Evolutionary conservation across 2,888 invertebrate species (phyloP).

Genomic region (Eristalinus sepulchralis): DNA sequence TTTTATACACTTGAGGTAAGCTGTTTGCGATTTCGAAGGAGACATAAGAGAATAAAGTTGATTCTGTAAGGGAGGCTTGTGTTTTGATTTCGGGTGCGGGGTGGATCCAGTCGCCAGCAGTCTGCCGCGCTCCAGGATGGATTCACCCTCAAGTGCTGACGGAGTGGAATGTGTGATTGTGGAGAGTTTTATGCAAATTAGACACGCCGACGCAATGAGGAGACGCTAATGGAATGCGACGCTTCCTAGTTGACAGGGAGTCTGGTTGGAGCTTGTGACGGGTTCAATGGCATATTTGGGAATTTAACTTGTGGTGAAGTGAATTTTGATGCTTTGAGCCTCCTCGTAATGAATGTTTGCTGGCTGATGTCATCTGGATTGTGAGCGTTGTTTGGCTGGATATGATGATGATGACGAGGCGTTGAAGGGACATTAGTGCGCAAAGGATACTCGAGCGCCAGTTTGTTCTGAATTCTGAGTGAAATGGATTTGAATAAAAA

Average conservation of each 20-base stretch:
- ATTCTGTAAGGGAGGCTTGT: not conserved
- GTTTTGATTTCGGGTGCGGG: not conserved
- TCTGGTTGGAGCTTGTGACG: not conserved
- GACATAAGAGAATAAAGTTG: not conserved
- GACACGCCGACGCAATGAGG: not conserved
- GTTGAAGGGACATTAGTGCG: too few relatives aligned
- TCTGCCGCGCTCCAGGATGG: not conserved
- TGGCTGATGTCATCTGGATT: too few relatives aligned
- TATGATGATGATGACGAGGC: too few relatives aligned
- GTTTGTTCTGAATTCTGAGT: too few relatives aligned
- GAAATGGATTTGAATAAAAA: too few relatives aligned
- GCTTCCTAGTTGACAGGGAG: not conserved
- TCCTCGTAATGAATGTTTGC: too few relatives aligned
- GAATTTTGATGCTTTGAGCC: too few relatives aligned
- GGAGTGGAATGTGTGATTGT: not conserved
- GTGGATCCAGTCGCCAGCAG: not conserved
- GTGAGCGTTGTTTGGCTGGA: too few relatives aligned
- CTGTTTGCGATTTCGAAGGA: conserved; percentile 36
- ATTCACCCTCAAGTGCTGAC: not conserved
- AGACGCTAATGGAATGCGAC: not conserved
- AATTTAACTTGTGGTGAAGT: too few relatives aligned
- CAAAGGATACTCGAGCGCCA: too few relatives aligned
- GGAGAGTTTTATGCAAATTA: not conserved
- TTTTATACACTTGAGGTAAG: conserved; percentile 42
- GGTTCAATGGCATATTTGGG: not conserved